Evolutionary conservation across 2,797 vertebrate genomes (phyloP).

Genomic region (Melanotaenia trifasciata): DNA sequence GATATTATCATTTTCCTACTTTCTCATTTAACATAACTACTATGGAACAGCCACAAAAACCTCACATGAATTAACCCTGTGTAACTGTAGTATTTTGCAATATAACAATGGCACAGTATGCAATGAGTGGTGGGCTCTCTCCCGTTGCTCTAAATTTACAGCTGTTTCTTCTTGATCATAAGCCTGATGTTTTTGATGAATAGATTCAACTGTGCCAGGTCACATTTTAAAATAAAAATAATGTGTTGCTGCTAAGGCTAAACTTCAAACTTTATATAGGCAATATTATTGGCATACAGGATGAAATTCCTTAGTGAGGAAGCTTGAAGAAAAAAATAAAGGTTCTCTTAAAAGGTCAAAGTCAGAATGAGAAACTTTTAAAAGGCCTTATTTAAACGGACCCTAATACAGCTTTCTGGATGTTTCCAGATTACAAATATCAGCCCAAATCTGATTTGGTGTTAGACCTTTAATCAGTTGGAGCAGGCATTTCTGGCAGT

Average conservation of each 20-base stretch:
- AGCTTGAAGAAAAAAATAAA: background rate
- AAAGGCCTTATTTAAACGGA: background rate
- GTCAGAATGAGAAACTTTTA: background rate
- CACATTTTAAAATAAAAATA: background rate
- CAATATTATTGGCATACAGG: background rate
- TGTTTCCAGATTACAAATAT: constrained; percentile 6
- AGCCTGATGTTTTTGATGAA: constrained; percentile 4
- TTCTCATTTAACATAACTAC: background rate
- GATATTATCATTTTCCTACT: background rate
- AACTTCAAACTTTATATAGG: constrained; percentile 4
- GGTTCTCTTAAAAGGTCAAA: background rate
- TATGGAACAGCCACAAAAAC: background rate
- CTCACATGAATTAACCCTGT: background rate
- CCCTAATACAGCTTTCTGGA: constrained; percentile 1
- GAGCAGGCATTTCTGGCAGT: constrained; percentile 17
- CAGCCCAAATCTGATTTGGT: constrained; percentile 35
- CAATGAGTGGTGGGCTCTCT: background rate
- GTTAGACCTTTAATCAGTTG: background rate
- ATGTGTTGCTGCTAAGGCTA: constrained; percentile 28
- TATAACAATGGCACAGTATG: background rate
- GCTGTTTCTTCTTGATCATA: constrained; percentile 24
- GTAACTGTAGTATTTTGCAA: background rate
- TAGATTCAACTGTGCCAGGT: constrained; percentile 14
- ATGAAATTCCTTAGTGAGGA: background rate
- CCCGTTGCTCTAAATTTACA: constrained; percentile 20